Percentiles rank a stretch among this genome's conserved stretches.
Conservation (phyloP, 2,888 invertebrate species). For the Norana najaformis region DNA sequence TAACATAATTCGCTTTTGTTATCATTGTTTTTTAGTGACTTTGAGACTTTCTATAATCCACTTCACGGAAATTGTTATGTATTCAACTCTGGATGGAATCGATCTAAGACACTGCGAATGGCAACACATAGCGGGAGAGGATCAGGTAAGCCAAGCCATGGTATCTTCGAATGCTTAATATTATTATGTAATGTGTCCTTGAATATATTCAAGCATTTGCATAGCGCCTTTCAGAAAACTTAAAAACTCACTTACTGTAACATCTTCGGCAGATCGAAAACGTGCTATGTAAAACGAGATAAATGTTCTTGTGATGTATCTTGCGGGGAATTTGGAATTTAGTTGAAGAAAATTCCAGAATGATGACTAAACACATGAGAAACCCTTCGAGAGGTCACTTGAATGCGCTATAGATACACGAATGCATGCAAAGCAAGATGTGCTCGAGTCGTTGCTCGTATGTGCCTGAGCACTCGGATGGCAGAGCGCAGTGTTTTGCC, state of each 20-base stretch:
- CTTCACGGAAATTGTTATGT: constrained; percentile 39
- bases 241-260: not conserved
- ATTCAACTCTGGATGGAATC: constrained; percentile 41
- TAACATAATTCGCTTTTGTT: not conserved
- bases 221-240: too few relatives aligned
- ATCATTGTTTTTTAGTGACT: constrained; percentile 32
- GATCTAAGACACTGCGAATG: not conserved
- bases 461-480: too few relatives aligned
- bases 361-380: too few relatives aligned
- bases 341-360: too few relatives aligned
- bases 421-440: too few relatives aligned
- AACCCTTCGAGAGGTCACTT: too few relatives aligned
- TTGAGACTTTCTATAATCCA: constrained; percentile 37
- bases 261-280: not conserved
- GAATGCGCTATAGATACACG: too few relatives aligned
- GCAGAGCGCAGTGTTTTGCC: too few relatives aligned
- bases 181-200: not conserved
- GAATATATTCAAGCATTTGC: too few relatives aligned
- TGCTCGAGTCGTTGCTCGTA: too few relatives aligned
- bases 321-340: too few relatives aligned
- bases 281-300: not conserved
- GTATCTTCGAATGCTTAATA: not conserved
- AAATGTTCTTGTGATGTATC: not conserved
- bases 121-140: not conserved
- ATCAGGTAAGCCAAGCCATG: not conserved